Percentiles rank a stretch among this genome's conserved stretches.
Evolutionary conservation across 2,888 invertebrate genomes (phyloP).

Genomic region (Phytoseiulus persimilis): DNA sequence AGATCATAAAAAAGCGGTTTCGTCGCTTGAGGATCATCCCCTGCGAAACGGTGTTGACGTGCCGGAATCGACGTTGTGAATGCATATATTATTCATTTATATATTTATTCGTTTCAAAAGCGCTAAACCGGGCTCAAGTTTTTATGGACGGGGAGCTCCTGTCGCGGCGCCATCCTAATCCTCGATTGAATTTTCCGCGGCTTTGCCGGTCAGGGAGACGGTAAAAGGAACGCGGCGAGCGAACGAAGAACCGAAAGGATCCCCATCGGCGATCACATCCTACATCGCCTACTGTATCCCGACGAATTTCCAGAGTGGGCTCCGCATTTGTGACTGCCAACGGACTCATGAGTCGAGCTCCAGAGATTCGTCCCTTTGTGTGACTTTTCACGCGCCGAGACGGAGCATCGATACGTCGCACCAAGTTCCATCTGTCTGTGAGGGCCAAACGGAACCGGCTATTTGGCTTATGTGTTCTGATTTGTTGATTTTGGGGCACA

Average conservation of each 20-base stretch:
- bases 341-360: too few species aligned
- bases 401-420: background rate
- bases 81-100: background rate
- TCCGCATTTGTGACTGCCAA: too few species aligned
- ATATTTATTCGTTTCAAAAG: background rate
- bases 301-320: too few species aligned
- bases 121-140: background rate
- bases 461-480: too few species aligned
- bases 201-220: background rate
- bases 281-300: too few species aligned
- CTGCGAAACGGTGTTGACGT: background rate
- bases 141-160: background rate
- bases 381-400: background rate
- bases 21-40: background rate
- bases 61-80: background rate
- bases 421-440: background rate
- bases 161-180: background rate
- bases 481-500: too few species aligned
- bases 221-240: background rate
- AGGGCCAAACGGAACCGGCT: background rate
- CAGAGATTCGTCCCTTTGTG: background rate
- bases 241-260: background rate
- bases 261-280: background rate
- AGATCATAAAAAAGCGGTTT: background rate
- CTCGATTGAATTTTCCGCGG: background rate